Conservation (phyloP, 2,113 vertebrate genomes). For the Microtus richardsoni region DNA sequence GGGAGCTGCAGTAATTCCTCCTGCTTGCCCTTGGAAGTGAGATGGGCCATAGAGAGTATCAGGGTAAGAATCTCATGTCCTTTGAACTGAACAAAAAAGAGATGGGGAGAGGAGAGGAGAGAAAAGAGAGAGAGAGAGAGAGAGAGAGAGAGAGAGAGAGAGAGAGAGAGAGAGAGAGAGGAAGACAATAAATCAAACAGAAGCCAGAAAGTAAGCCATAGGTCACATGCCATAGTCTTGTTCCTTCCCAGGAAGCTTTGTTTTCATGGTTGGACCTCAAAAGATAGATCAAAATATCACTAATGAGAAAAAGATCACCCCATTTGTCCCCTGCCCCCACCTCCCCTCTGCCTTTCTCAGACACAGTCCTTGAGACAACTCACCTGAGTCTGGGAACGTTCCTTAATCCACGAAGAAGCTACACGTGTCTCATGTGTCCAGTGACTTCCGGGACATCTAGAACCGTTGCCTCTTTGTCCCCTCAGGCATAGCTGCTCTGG, state of each 20-base stretch:
- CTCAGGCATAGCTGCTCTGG: too few relatives aligned
- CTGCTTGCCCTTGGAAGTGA: background rate
- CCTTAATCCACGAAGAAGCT: background rate
- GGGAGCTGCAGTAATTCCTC: background rate
- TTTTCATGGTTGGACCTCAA: background rate
- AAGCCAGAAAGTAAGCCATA: background rate
- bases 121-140: background rate
- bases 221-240: too few relatives aligned
- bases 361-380: background rate
- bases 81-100: background rate
- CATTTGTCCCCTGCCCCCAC: background rate
- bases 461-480: too few relatives aligned
- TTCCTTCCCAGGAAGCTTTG: background rate
- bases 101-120: background rate
- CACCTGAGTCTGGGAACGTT: background rate
- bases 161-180: too few relatives aligned
- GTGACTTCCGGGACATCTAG: background rate
- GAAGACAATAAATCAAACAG: background rate
- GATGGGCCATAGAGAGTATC: background rate
- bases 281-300: background rate
- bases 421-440: background rate
- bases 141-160: background rate
- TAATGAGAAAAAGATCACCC: background rate
- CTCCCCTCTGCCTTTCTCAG: background rate
- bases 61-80: too few relatives aligned